Percentiles rank a stretch among this genome's conserved stretches.
These are phyloP conservation scores for Muscicapa striata DNA, from an alignment of 2,797 vertebrate species.

Conservation along the genomic window DNA sequence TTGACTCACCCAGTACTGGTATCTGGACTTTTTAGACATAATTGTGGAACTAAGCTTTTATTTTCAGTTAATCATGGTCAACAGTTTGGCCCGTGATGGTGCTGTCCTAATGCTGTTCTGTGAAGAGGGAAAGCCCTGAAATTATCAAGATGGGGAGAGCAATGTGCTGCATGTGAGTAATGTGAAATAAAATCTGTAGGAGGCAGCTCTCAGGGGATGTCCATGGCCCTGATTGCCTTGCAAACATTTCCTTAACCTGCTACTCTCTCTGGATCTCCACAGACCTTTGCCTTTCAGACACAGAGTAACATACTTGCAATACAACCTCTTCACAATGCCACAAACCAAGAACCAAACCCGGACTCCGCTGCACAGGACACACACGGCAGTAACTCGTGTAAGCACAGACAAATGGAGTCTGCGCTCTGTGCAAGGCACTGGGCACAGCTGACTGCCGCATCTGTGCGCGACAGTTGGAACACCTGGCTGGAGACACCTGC, in stretches of 20 bases:
- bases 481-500: not conserved
- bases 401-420: no score
- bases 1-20: not conserved
- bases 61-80: not conserved
- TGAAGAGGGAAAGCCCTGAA: not conserved
- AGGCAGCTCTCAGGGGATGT: not conserved
- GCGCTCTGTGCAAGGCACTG: not conserved
- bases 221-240: not conserved
- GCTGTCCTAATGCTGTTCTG: not conserved
- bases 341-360: not conserved
- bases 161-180: rapidly evolving
- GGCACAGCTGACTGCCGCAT: not conserved
- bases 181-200: not conserved
- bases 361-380: rapidly evolving
- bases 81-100: not conserved
- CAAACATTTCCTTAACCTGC: not conserved
- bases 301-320: not conserved
- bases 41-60: not conserved
- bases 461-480: not conserved
- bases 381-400: rapidly evolving
- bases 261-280: not conserved
- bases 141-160: not conserved
- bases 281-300: not conserved
- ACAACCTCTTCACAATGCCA: not conserved
- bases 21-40: not conserved